Percentiles rank a stretch among this genome's conserved stretches.
phyloP scores from a whole-genome alignment of 92 coral and sea anemone genomes.

The Porites lobata region DNA sequence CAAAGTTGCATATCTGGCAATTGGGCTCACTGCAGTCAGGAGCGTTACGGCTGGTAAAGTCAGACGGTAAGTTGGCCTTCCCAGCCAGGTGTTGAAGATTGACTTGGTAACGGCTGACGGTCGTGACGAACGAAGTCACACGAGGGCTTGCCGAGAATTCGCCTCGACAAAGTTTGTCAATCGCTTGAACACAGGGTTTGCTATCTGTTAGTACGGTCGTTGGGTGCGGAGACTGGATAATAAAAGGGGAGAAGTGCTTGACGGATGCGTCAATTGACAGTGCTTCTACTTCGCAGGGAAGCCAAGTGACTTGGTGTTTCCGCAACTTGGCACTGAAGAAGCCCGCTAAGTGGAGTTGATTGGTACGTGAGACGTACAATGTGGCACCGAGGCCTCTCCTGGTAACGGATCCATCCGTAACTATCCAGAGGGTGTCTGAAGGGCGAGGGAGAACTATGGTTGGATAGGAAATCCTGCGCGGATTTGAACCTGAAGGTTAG shows the following conservation, averaged over 20 bases:
- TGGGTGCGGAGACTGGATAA: not conserved
- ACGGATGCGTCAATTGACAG: no score
- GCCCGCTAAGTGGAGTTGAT: no score
- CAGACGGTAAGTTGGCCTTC: slow-evolving; percentile 32
- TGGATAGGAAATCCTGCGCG: slow-evolving; percentile 6
- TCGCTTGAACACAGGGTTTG: not conserved
- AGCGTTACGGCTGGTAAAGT: slow-evolving; percentile 47
- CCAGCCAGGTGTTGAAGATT: slow-evolving; percentile 44
- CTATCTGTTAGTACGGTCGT: not conserved
- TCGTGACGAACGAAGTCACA: slow-evolving; percentile 22
- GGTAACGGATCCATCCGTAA: no score
- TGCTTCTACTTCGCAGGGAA: no score
- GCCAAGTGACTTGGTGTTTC: no score
- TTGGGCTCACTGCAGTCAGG: slow-evolving; percentile 12
- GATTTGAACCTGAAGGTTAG: slow-evolving; percentile 9
- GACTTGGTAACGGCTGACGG: slow-evolving; percentile 49
- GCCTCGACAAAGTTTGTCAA: not conserved
- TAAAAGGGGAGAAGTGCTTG: not conserved
- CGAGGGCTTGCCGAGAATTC: slow-evolving; percentile 4
- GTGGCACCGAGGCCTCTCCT: no score
- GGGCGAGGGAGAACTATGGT: no score
- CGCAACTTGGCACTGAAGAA: no score
- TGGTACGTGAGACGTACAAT: no score
- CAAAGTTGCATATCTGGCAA: no score
- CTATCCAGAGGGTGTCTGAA: no score